These are phyloP conservation scores for Bombus impatiens DNA, from an alignment of 1,140 invertebrate genomes.

Conservation along the genomic window DNA sequence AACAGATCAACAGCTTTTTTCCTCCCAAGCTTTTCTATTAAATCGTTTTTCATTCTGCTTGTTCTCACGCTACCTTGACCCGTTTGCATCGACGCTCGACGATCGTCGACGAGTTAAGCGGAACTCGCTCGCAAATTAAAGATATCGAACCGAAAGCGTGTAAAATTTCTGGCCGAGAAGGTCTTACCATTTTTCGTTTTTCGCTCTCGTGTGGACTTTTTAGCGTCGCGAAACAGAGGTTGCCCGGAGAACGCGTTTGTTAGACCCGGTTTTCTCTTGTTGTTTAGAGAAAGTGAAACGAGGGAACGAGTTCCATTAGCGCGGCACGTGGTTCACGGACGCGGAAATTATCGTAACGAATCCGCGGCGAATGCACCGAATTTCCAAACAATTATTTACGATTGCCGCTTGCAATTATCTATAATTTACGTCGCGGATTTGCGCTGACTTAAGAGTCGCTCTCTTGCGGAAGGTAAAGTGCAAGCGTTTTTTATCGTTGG, in stretches of 20 bases:
- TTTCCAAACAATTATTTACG: not conserved
- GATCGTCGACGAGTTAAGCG: not conserved
- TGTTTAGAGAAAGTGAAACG: conserved; percentile 11
- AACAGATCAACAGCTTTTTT: not conserved
- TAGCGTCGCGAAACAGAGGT: not conserved
- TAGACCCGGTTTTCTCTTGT: not conserved
- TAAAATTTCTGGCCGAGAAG: not conserved
- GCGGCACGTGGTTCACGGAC: not conserved
- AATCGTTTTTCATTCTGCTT: not conserved
- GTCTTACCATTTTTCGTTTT: not conserved
- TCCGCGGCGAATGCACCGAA: not conserved
- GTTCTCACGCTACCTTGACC: not conserved
- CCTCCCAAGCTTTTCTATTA: not conserved
- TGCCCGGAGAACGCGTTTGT: not conserved
- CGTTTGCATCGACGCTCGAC: not conserved
- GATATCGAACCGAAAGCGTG: not conserved
- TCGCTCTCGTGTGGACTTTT: not conserved
- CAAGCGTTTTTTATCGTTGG: not conserved
- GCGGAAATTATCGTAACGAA: not conserved
- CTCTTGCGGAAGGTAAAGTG: not conserved
- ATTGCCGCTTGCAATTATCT: not conserved
- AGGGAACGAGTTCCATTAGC: not conserved
- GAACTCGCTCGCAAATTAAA: not conserved
- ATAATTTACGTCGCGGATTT: not conserved
- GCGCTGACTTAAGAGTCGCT: no score